Evolutionary conservation across 2,113 vertebrate species (phyloP), one percentile per base, ranked within the genome.

Genomic region (Arenaria interpres): DNA sequence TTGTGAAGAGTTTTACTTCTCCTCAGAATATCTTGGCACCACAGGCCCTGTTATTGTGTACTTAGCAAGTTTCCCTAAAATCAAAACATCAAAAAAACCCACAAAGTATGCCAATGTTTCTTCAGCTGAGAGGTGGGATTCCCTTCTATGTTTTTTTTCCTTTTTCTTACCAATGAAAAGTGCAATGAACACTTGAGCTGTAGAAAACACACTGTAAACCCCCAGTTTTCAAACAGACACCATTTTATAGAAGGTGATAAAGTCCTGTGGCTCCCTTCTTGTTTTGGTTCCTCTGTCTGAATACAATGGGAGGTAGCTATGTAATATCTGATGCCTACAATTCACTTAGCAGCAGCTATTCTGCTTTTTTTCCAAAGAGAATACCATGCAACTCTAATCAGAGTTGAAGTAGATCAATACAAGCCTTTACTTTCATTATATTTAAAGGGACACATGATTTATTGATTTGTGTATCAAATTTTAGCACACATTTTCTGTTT

Each of bases 391-490:
- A 28, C 57, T 89, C 73, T 95, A 84, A 94, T 95, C 37, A 15
- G 57, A 93, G 79, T 46, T 93, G 92, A 88, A 88, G 88, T 33
- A 80, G 77, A 96, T 96, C 95, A 96, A 90, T 95, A 80, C 1
- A 7, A 88, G 24, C 78, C 78, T 89, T 82, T 96, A 51, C 71
- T 88, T 89, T 80, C 76, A 63, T 89, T 95, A 76, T 72, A 63
- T 95, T 85, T 91, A 96, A 96, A 93, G 73, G 66, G 85, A 94
- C 91, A 82, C 78, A 87, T 16, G n/a, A 95, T 93, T 95, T 91
- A 95, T 96, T 91, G 97, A 96, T 96, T 76, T 64, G 54, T 25
- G 33, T 88, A 86, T 77, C 92, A 96, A 94, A 89, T 84, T 95
- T 95, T 88, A 91, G 91, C 74, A 45, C 85, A 88, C 4, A 3